Base-by-base conservation (phyloP, 2,888 invertebrate genomes). In the Melieria omissa region DNA sequence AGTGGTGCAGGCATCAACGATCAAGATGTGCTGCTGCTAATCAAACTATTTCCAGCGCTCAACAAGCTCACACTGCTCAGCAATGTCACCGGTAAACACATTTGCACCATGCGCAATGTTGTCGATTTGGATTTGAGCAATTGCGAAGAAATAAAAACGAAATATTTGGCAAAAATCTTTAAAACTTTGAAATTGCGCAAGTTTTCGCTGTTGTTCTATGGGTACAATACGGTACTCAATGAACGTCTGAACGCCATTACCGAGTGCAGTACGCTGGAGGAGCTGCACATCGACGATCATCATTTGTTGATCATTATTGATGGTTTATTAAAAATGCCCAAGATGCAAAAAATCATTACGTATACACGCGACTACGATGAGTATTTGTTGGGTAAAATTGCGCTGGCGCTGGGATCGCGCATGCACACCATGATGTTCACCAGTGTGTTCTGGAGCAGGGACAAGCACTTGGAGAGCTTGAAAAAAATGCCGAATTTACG, bases 251-350 rank as follows among this genome's bases (percentile, higher is more conserved):
- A 55, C 9, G 63, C 71, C 4, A 72, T 71, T 1, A 73, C 76
- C 1, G 41, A 65, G 3, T 77, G 80, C 14, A 2, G 14, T 0
- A 75, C 76, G 3, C 71, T 80, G 29, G 76, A 80, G 60, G 78
- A 80, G 54, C 66, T 80, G 0, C 61, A 73, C 3, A 73, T 80
- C 7, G 80, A 80, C 42, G 79, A 80, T 67, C 74, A 79, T 44
- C 77, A 75, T 12, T 5, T 80, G 61, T 16, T 76, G 44, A 55
- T 64, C 2, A 62, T 47, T 0, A n/a, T 79, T 7, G 46, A 58
- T n/a, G 71, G 71, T 12, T 10, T 80, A 3, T 42, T 78, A 46
- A 5, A 62, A n/a, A 10, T 79, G 65, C 76, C 75, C 8, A 47
- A 49, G 1, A 29, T 80, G 1, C 72, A 68, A 0, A 73, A 64